phyloP scores from a whole-genome alignment of 2,797 vertebrate genomes.

The Karalla daura region DNA sequence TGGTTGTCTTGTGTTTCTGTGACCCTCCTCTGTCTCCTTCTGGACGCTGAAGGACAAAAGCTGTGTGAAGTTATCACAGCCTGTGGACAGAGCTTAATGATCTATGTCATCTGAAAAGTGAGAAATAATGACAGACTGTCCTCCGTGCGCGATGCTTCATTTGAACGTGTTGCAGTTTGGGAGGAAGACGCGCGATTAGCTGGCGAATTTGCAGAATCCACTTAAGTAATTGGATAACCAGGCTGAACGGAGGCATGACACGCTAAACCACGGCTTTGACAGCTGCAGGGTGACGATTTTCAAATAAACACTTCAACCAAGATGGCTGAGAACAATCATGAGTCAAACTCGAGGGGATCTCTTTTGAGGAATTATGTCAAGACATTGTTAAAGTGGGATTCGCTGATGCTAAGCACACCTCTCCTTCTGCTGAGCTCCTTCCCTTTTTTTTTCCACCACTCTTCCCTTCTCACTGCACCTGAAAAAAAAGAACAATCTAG shows the following conservation, averaged over 20 bases:
- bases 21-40: conserved; percentile 50
- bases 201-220: conserved; percentile 31
- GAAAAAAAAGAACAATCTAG: conserved; percentile 60
- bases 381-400: conserved; percentile 55
- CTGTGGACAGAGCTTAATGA: conserved; percentile 42
- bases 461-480: conserved; percentile 46
- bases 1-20: conserved; percentile 29
- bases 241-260: conserved; percentile 21
- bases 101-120: conserved; percentile 52
- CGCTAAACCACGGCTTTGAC: conserved; percentile 35
- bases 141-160: conserved; percentile 27
- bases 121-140: conserved; percentile 35
- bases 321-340: conserved; percentile 24
- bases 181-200: conserved; percentile 19
- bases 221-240: conserved; percentile 47
- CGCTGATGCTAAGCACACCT: conserved; percentile 51
- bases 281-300: conserved; percentile 38
- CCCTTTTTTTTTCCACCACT: conserved; percentile 19
- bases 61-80: conserved; percentile 38
- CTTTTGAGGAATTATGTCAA: conserved; percentile 45
- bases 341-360: conserved; percentile 37
- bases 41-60: conserved; percentile 54
- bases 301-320: conserved; percentile 41
- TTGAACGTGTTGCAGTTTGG: conserved; percentile 27
- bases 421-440: conserved; percentile 15